Conservation (phyloP, 2,888 invertebrate species). For the Melanchra persicariae region DNA sequence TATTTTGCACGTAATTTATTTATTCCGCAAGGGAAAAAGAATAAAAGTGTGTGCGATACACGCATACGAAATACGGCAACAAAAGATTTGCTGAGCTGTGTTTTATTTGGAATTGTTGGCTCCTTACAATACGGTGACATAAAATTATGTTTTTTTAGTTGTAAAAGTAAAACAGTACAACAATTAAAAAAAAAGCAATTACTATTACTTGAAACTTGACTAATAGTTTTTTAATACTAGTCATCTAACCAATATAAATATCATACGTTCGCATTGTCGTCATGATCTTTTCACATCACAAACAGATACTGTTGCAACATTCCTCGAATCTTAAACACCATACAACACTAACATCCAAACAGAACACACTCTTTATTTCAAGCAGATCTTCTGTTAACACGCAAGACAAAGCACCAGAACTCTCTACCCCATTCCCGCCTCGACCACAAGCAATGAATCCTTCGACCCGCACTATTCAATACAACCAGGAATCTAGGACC, state of each 20-base stretch:
- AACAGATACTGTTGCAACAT: not conserved
- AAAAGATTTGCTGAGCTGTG: slow-evolving; percentile 28
- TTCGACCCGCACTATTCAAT: slow-evolving; percentile 23
- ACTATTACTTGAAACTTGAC: too few relatives aligned
- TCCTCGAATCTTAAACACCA: fast-evolving
- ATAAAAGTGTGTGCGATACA: slow-evolving; percentile 54
- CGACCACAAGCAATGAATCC: slow-evolving; percentile 21
- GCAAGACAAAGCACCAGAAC: slow-evolving; percentile 25
- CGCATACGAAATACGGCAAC: slow-evolving; percentile 52
- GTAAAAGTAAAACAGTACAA: not conserved
- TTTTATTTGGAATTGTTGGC: slow-evolving; percentile 9
- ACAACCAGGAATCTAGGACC: slow-evolving; percentile 1
- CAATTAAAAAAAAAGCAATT: not conserved
- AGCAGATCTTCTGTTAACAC: slow-evolving; percentile 5
- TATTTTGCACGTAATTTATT: slow-evolving; percentile 60
- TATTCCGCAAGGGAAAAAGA: slow-evolving; percentile 55
- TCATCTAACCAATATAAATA: too few relatives aligned
- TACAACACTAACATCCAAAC: not conserved
- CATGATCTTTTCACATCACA: too few relatives aligned
- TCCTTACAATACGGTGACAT: not conserved
- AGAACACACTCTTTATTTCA: not conserved
- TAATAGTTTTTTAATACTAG: too few relatives aligned
- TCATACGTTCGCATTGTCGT: too few relatives aligned
- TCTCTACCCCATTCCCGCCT: not conserved
- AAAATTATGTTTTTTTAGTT: not conserved